These are phyloP conservation scores for Belonocnema kinseyi DNA, from an alignment of 1,140 invertebrate genomes.

Conservation along the genomic window DNA sequence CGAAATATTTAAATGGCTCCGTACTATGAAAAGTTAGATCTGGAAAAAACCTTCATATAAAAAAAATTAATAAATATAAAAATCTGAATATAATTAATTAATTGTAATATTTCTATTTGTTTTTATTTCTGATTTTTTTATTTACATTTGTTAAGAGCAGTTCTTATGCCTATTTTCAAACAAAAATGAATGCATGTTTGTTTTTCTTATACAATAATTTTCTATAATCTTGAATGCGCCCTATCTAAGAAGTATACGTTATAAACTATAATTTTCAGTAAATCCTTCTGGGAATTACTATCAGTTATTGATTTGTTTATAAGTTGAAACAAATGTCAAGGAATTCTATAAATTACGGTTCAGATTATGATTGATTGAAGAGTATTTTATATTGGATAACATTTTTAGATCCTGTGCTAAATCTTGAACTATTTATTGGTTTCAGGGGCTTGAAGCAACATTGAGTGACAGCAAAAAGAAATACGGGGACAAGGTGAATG, in stretches of 20 bases:
- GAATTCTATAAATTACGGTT: background rate
- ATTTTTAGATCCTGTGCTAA: constrained; percentile 37
- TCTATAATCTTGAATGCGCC: constrained; percentile 35
- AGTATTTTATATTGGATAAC: background rate
- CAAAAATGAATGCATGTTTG: background rate
- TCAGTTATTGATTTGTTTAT: no score
- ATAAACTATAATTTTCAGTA: background rate
- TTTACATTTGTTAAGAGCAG: no score
- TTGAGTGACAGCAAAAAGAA: constrained; percentile 77
- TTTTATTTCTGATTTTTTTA: no score
- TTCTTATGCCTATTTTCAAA: no score
- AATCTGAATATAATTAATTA: no score
- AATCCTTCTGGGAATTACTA: no score
- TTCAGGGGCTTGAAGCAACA: constrained; percentile 75
- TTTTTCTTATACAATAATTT: constrained; percentile 38
- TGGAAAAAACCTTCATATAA: no score
- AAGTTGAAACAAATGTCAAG: no score
- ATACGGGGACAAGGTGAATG: constrained; percentile 77
- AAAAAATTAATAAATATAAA: no score
- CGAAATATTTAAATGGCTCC: no score
- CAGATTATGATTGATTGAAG: background rate
- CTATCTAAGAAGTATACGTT: constrained; percentile 10
- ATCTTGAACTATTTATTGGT: constrained; percentile 46
- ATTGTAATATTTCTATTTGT: no score
- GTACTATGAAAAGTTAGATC: no score